Evolutionary conservation across 2,888 invertebrate genomes (phyloP), one percentile per base, ranked within the genome.

Genomic region (Sesia apiformis): DNA sequence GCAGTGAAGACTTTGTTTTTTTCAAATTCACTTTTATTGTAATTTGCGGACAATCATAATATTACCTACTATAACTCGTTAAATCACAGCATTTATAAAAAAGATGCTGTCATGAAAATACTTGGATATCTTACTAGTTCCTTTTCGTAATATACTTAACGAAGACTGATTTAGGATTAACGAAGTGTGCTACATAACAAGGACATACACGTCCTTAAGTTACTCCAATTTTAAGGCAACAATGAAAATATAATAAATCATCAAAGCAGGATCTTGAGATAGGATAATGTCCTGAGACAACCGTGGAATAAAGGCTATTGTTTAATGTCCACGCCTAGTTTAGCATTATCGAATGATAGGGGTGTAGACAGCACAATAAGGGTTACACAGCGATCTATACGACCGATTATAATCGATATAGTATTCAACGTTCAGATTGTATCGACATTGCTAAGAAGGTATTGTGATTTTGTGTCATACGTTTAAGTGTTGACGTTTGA

Each of bases 301-400:
- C 56, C 61, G 72, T 69, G 68, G 76, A 74, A 80, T 77, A 78
- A 73, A 67, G 67, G 69, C 72, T 69, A 81, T 84, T 85, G 81
- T 84, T 71, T 74, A 64, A 71, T 70, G 71, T 73, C 66, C 69
- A 70, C 76, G 80, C 76, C 81, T 79, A 76, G 74, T 58, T 77
- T 74, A 75, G 65, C 69, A 65, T 67, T 63, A 56, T 61, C 63
- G 64, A 62, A 69, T 70, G 77, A 76, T 74, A 76, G 78, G 79
- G 80, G 74, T 78, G 78, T 57, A 65, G 87, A 87, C 87, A 86
- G 83, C 68, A 86, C 87, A 88, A 88, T 88, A 81, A 80, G 78
- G 76, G 79, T 76, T 78, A 80, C 78, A 76, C 68, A 69, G 71
- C 70, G 66, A 62, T 70, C 66, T 65, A 66, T 65, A 58, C 61